Evolutionary conservation across 1,140 invertebrate species (phyloP).

Genomic region (Xylocopa sonorina): DNA sequence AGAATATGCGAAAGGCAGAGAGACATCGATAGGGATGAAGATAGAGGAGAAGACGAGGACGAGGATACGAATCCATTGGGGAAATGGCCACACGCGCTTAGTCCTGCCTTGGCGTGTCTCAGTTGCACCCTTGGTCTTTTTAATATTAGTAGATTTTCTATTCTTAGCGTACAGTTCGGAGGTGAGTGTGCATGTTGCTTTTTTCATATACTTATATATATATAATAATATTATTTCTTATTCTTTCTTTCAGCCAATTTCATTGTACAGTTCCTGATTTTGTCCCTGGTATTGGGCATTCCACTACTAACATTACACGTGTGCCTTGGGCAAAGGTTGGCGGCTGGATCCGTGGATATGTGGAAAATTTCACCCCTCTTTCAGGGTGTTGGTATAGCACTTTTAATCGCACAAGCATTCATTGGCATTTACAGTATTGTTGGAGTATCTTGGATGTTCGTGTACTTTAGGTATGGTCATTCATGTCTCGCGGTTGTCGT

Average conservation of each 20-base stretch:
- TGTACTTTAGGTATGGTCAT: slow-evolving; percentile 85
- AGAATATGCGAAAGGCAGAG: slow-evolving; percentile 72
- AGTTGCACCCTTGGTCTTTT: slow-evolving; percentile 93
- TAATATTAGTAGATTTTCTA: slow-evolving; percentile 94
- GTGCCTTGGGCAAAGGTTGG: slow-evolving; percentile 91
- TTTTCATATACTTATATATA: neutral
- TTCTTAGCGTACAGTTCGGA: slow-evolving; percentile 93
- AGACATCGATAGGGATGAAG: slow-evolving; percentile 63
- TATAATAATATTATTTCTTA: neutral
- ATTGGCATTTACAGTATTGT: slow-evolving; percentile 94
- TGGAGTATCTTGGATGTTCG: slow-evolving; percentile 94
- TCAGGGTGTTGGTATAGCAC: slow-evolving; percentile 92
- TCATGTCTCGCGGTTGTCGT: too few species aligned
- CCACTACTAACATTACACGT: slow-evolving; percentile 93
- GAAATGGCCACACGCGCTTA: slow-evolving; percentile 91
- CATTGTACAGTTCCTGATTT: slow-evolving; percentile 92
- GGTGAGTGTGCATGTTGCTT: slow-evolving; percentile 80
- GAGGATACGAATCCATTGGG: slow-evolving; percentile 81
- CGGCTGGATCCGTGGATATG: slow-evolving; percentile 94
- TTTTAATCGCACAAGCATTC: slow-evolving; percentile 90
- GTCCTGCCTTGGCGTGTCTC: slow-evolving; percentile 90
- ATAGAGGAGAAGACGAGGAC: slow-evolving; percentile 74
- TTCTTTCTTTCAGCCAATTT: slow-evolving; percentile 87
- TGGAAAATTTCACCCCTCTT: slow-evolving; percentile 96
- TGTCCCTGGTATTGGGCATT: slow-evolving; percentile 92